Percentiles rank a stretch among this genome's conserved stretches.
Conservation (phyloP, 2,888 invertebrate genomes). For the Trachelus stipa region DNA sequence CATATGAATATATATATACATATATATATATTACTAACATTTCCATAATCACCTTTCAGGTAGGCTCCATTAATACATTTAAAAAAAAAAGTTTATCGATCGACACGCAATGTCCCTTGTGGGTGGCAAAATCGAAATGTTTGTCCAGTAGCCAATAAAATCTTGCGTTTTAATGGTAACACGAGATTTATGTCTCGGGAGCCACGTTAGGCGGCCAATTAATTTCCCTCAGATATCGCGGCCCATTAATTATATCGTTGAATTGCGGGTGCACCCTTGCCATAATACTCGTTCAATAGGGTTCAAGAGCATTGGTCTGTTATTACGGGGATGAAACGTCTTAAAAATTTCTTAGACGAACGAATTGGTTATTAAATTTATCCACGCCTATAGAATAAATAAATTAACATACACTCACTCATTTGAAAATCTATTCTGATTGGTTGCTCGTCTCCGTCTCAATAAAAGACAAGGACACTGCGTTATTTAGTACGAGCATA, state of each 20-base stretch:
- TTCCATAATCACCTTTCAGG: neutral
- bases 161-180: constrained; percentile 29
- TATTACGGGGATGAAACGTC: neutral
- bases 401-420: too few species aligned
- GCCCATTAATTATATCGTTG: constrained; percentile 21
- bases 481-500: neutral
- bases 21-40: neutral
- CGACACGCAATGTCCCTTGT: neutral
- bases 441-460: neutral
- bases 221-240: constrained; percentile 33
- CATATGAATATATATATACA: neutral
- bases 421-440: neutral
- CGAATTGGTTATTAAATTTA: too few species aligned
- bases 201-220: constrained; percentile 25
- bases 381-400: too few species aligned
- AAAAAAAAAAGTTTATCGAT: neutral
- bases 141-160: constrained; percentile 25
- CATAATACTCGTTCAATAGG: neutral
- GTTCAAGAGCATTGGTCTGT: neutral
- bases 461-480: neutral
- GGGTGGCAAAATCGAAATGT: constrained; percentile 25
- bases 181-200: constrained; percentile 28
- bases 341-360: neutral
- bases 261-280: constrained; percentile 8
- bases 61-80: neutral